phyloP scores from a whole-genome alignment of 2,113 vertebrate species.

The Azemiops feae region DNA sequence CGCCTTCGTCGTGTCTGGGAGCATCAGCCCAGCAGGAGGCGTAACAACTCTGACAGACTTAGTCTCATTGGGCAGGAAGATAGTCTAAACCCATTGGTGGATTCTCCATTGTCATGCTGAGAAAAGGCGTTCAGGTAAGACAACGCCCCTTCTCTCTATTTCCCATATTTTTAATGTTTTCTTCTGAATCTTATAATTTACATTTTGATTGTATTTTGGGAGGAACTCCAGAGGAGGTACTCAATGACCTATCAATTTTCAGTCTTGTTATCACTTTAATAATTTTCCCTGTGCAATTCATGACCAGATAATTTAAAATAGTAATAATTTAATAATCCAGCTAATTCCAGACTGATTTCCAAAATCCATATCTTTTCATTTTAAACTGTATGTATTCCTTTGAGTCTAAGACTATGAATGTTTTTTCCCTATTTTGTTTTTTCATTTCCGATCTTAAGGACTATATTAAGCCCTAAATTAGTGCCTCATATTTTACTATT shows the following conservation, averaged over 20 bases:
- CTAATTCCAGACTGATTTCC: background rate
- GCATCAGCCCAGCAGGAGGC: too few relatives aligned
- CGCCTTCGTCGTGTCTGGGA: too few relatives aligned
- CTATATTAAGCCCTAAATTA: background rate
- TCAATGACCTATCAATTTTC: background rate
- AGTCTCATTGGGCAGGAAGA: too few relatives aligned
- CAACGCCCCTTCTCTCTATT: background rate
- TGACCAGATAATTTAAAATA: background rate
- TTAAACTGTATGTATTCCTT: background rate
- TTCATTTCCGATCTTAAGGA: constrained; percentile 14
- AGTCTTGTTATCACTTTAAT: background rate
- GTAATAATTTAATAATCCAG: background rate
- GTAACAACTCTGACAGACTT: too few relatives aligned
- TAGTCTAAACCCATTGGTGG: too few relatives aligned
- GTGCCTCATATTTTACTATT: background rate
- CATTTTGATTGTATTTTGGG: background rate
- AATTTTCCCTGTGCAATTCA: background rate
- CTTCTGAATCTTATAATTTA: background rate
- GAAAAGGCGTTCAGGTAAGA: too few relatives aligned
- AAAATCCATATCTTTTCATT: constrained; percentile 3
- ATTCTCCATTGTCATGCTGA: too few relatives aligned
- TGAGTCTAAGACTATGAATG: constrained; percentile 28
- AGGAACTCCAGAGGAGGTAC: background rate
- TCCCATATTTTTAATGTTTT: background rate
- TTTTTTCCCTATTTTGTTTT: constrained; percentile 10